Evolutionary conservation across 2,797 vertebrate species (phyloP), one percentile per base, ranked within the genome.

Genomic region (Pseudomugil tenellus): DNA sequence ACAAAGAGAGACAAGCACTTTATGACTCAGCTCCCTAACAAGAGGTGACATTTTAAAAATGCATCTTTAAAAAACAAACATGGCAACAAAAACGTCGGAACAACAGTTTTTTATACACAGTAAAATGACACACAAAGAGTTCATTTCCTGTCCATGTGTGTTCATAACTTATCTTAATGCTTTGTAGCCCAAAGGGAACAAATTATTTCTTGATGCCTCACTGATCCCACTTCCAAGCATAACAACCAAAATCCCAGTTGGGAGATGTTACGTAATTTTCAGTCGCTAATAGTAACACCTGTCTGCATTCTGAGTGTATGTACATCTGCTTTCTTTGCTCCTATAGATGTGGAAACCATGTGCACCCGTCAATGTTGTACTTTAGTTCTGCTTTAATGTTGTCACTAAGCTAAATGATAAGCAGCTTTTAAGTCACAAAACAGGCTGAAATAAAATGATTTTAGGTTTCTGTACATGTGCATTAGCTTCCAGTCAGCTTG

Each of bases 191-290:
- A 14, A 13, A 66, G 29, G 37, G 12, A 73, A 66, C 59, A 56
- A 70, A 62, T 81, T 72, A 53, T 73, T 46, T 72, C n/a, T 57
- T 23, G 35, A 59, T 48, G 62, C 29, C 31, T 62, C 55, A 26
- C 37, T 52, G 23, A 57, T 79, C 49, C 58, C 48, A 37, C 32
- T 48, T 74, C 35, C 16, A 31, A 49, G 58, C 8, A 23, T 35
- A 68, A 34, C 25, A 2, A 32, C 13, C 51, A 59, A 17, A 73
- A 70, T 62, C 64, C 61, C 72, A 25, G 16, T 16, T 76, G 75
- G 70, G 71, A 71, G 21, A 65, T 25, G 51, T 81, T 80, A 74
- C 70, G 83, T 71, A 63, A 53, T 67, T 83, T 69, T 37, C 31
- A 57, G 4, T 48, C 56, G 54, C 71, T 64, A 77, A 60, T 67